phyloP scores from a whole-genome alignment of 35 echinoderm and acorn worm genomes.

The Lytechinus variegatus region DNA sequence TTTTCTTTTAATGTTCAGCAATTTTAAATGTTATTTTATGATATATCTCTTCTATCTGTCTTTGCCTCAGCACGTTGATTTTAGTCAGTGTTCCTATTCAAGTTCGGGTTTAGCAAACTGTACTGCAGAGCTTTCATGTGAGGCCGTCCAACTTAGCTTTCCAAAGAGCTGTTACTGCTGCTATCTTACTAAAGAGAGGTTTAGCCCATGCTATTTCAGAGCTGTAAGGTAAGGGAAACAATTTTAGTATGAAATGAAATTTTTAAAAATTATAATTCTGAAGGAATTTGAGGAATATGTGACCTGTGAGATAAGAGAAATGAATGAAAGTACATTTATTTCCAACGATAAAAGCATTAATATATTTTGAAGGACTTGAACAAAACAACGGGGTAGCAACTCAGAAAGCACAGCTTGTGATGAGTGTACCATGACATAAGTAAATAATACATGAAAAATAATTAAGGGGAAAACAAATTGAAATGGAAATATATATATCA shows the following conservation, averaged over 20 bases:
- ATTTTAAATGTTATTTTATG: not conserved
- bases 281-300: no score
- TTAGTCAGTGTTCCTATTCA: constrained; percentile 59
- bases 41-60: not conserved
- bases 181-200: constrained; percentile 56
- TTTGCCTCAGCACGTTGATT: constrained; percentile 35
- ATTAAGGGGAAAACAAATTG: no score
- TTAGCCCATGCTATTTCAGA: constrained; percentile 56
- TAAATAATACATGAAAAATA: no score
- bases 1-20: no score
- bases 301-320: constrained; percentile 48
- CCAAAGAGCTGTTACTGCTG: constrained; percentile 65
- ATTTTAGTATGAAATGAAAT: not conserved
- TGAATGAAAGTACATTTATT: no score
- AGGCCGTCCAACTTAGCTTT: constrained; percentile 38
- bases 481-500: no score
- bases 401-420: no score
- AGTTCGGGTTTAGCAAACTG: constrained; percentile 52
- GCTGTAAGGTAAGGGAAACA: constrained; percentile 48
- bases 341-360: no score
- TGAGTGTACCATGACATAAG: no score
- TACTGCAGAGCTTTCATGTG: constrained; percentile 11
- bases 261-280: not conserved
- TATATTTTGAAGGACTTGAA: no score
- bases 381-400: no score